Conservation (phyloP, 2,797 vertebrate species). For the Telmatherina bonti region DNA sequence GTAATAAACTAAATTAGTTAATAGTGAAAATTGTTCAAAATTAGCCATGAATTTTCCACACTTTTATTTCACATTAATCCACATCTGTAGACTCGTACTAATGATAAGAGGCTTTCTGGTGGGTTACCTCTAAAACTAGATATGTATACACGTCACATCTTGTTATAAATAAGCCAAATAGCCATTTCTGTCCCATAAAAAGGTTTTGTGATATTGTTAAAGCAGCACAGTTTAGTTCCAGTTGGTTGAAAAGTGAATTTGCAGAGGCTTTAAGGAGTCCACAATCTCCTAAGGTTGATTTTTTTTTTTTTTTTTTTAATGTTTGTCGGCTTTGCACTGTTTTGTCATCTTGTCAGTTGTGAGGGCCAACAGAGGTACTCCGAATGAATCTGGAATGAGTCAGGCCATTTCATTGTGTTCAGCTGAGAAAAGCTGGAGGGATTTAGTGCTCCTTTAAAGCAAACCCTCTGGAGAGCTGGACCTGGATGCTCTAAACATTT, state of each 20-base stretch:
- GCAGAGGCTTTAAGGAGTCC: constrained; percentile 21
- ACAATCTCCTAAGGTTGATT: constrained; percentile 28
- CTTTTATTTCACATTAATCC: constrained; percentile 4
- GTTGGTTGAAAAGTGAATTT: constrained; percentile 31
- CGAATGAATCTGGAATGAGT: constrained; percentile 68
- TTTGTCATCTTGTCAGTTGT: constrained; percentile 53
- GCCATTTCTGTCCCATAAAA: background rate
- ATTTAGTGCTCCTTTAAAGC: constrained; percentile 67
- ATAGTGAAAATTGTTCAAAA: background rate
- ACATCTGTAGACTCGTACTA: background rate
- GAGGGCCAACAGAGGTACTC: constrained; percentile 45
- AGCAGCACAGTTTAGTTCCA: background rate
- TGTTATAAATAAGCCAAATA: constrained; percentile 3
- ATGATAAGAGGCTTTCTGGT: background rate
- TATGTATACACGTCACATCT: background rate
- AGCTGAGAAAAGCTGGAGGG: constrained; percentile 59
- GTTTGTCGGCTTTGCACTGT: constrained; percentile 35
- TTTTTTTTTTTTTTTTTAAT: constrained; percentile 38
- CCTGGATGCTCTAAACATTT: constrained; percentile 39
- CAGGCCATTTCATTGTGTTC: constrained; percentile 61
- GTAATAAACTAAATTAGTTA: background rate
- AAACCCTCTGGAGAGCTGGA: constrained; percentile 58
- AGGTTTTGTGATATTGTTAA: background rate
- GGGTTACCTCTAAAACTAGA: constrained; percentile 1
- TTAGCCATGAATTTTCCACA: background rate